These are phyloP conservation scores for Hymenopus coronatus DNA, from an alignment of 2,888 invertebrate species.

Conservation along the genomic window DNA sequence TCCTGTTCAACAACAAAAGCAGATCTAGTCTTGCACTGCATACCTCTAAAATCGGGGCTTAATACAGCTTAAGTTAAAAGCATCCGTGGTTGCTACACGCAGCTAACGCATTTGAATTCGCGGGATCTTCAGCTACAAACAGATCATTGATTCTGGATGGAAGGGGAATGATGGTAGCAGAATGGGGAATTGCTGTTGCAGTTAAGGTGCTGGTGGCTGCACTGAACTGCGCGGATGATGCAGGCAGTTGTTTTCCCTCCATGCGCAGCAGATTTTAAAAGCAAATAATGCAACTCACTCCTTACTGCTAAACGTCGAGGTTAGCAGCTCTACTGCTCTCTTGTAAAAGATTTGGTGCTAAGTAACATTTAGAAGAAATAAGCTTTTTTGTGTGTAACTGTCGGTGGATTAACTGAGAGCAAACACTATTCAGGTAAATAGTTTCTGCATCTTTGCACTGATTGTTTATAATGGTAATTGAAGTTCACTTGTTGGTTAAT, in stretches of 20 bases:
- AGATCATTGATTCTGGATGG: background rate
- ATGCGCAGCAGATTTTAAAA: background rate
- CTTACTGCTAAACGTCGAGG: background rate
- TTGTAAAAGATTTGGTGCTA: no score
- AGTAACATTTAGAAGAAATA: background rate
- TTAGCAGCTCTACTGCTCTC: background rate
- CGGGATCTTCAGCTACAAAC: background rate
- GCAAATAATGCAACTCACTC: background rate
- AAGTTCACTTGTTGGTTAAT: no score
- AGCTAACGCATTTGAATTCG: background rate
- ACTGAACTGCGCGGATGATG: background rate
- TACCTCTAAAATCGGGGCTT: background rate
- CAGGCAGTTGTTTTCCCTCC: background rate
- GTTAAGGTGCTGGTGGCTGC: background rate
- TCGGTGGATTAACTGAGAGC: background rate
- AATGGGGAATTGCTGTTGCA: background rate
- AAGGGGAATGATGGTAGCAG: background rate
- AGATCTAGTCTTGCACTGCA: background rate
- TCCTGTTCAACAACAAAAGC: background rate
- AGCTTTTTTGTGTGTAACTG: background rate
- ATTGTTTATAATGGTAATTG: no score
- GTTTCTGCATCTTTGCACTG: no score
- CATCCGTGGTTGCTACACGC: background rate
- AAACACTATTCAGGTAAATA: background rate
- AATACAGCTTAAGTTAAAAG: background rate